Base-by-base conservation (phyloP, 2,797 vertebrate genomes). In the Poeciliopsis turneri region DNA sequence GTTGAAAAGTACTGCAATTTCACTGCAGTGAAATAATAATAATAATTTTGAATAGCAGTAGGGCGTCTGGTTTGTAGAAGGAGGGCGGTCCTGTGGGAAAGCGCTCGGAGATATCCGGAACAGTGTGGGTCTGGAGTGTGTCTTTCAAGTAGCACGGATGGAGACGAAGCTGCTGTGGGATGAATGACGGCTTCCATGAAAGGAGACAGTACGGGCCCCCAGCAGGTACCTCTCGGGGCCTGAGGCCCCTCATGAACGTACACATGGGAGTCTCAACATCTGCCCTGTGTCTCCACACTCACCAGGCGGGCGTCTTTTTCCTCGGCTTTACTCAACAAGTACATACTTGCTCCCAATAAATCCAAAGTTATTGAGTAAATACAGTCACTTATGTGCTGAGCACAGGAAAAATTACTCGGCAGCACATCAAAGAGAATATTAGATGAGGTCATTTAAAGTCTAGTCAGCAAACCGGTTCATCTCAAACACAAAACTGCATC, bases 381-480 rank as follows among this genome's bases (percentile, higher is more conserved):
- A 75, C 28, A 80, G 82, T 82, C 39, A 81, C 84, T 88, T 80
- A 86, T 87, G 70, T 90, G 92, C 92, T 93, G 92, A 92, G 89
- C 55, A 1, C 76, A 72, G 85, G 74, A 88, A 57, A 86, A 87
- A 82, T 39, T 15, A 72, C 75, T 86, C 49, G 47, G 61, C 30
- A 9, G 45, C 39, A 53, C 78, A 91, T 94, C 87, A 93, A 92
- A 93, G 91, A 69, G 90, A 94, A 93, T 94, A 83, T 81, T 86
- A 72, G 71, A 93, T 91, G 83, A 94, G 85, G 85, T 87, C 78
- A 89, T 88, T 90, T 89, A 78, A 46, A 90, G 87, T 85, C 77
- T 85, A 91, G 90, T 92, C 90, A 93, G 92, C 91, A 93, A 86
- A 87, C 87, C 74, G 72, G 90, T 83, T 88, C 57, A 76, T 87